A percentile compares a stretch with the other conserved stretches of the same genome.
Evolutionary conservation across 2,113 vertebrate genomes (phyloP).

Genomic region (Orycteropus afer): DNA sequence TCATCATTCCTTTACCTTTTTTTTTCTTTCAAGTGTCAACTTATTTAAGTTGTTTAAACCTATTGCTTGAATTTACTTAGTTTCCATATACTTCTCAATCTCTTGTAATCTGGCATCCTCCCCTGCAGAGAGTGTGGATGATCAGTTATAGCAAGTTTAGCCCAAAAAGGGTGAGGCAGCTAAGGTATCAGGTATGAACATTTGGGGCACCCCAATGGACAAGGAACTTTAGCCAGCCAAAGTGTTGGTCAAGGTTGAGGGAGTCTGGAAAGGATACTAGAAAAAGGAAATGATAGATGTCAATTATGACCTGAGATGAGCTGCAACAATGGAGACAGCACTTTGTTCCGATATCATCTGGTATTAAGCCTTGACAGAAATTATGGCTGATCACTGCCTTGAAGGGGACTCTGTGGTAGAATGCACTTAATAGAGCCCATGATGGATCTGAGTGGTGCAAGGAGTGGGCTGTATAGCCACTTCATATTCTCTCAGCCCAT

Average conservation of each 20-base stretch:
- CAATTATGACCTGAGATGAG: background rate
- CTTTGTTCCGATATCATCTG: background rate
- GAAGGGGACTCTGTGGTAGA: background rate
- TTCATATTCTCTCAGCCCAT: background rate
- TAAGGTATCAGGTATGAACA: background rate
- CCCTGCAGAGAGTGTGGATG: background rate
- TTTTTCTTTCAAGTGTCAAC: background rate
- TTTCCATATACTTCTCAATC: background rate
- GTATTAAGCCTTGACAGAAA: background rate
- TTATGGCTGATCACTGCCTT: background rate
- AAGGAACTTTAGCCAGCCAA: background rate
- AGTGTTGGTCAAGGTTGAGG: background rate
- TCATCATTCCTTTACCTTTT: background rate
- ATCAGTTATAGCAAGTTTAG: background rate
- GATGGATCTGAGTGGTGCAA: background rate
- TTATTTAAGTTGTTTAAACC: background rate
- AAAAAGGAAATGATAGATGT: background rate
- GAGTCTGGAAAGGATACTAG: background rate
- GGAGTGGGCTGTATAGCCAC: background rate
- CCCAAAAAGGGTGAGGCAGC: background rate
- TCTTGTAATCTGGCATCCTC: background rate
- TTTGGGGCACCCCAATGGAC: background rate
- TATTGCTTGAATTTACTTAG: background rate
- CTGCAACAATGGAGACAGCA: background rate
- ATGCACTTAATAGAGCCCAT: background rate